Evolutionary conservation across 2,888 invertebrate species (phyloP), one percentile per base, ranked within the genome.

Genomic region (Macrosoma leucophasiata): DNA sequence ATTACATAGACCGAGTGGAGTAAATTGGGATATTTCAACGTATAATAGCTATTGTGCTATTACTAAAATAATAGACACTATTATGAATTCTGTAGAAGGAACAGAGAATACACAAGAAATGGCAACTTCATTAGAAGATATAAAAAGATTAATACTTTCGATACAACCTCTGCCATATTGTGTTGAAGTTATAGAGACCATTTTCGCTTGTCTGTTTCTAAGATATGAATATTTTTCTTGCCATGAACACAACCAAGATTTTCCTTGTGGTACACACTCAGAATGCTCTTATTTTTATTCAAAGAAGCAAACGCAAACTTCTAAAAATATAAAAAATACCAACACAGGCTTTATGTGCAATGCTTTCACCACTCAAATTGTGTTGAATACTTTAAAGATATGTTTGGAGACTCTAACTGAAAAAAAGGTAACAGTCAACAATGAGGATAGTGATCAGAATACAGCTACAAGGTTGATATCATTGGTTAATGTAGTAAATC

Each of bases 171-270:
- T 78, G 20, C 64, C 70, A 39, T 72, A 73, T 45, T 86, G 87
- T 50, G 62, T 88, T 29, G 90, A 91, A 72, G 79, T 91, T 0
- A 82, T 93, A 33, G 91, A 92, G 63, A 89, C 91, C 62, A 86
- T 93, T 44, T 93, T 92, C 62, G 85, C 89, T 1, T 84, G 92
- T 48, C 77, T 93, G 20, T 91, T 92, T 64, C 55, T 91, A 27
- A 85, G 88, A 45, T 84, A 86, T 48, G 88, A 89, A 54, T 87
- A 90, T 58, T 82, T 89, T 40, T 78, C 82, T 5, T 85, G 85
- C 36, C 71, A 85, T 43, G 81, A 86, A 46, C 81, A 78, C 31
- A 84, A 61, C 36, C 84, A 76, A 50, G 84, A 84, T 11, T 55
- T 56, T 24, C 66, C 78, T 11, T 76, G 76, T 39, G 79, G 82